A percentile compares a stretch with the other conserved stretches of the same genome.
These are phyloP conservation scores for Tipula vernalis DNA, from an alignment of 2,888 invertebrate species.

Conservation along the genomic window DNA sequence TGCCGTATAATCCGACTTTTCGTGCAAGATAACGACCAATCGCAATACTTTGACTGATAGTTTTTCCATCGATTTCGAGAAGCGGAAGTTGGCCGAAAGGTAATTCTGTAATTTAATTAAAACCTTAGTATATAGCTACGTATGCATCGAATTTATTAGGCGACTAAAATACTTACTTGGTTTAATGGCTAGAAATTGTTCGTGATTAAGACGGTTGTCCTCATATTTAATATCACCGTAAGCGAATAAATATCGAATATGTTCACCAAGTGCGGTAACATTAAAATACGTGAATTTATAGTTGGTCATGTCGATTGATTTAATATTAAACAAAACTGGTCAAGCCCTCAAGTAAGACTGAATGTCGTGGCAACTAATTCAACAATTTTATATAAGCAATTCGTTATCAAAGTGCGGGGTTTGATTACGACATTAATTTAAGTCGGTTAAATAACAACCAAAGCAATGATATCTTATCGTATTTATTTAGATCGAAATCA, in stretches of 20 bases:
- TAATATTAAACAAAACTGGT: background rate
- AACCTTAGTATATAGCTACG: no score
- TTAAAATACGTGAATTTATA: conserved; percentile 42
- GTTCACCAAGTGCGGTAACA: conserved; percentile 45
- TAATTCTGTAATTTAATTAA: background rate
- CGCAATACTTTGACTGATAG: background rate
- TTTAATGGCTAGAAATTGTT: conserved; percentile 36
- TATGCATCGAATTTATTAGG: background rate
- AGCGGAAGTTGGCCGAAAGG: conserved; percentile 4
- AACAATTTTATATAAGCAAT: background rate
- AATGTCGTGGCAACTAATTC: background rate
- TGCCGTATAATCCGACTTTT: background rate
- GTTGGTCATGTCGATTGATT: background rate
- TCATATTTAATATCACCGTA: conserved; percentile 48
- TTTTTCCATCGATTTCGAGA: background rate
- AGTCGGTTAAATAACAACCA: no score
- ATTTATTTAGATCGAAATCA: no score
- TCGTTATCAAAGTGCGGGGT: no score
- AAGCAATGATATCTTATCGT: no score
- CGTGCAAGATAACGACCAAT: background rate
- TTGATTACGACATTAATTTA: no score
- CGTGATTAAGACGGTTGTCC: conserved; percentile 39
- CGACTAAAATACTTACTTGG: background rate
- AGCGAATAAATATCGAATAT: conserved; percentile 44
- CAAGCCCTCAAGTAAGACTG: background rate